Conservation (phyloP, 53 echinoderm and acorn worm species). For the Arbacia lixula region DNA sequence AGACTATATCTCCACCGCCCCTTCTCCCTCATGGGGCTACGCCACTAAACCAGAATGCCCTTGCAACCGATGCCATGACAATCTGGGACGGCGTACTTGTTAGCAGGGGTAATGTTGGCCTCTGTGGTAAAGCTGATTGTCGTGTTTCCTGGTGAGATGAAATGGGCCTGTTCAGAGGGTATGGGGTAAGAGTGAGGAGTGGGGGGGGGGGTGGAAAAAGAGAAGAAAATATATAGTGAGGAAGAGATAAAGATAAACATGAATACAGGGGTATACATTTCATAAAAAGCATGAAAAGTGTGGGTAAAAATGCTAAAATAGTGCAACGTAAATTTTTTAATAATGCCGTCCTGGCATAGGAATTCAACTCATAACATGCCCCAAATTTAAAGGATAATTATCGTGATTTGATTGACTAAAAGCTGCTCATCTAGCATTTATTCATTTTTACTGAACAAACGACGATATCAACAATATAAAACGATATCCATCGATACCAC, state of each 20-base stretch:
- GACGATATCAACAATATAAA: too few relatives aligned
- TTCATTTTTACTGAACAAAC: too few relatives aligned
- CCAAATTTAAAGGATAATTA: too few relatives aligned
- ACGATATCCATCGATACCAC: too few relatives aligned
- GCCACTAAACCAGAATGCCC: slow-evolving; percentile 51
- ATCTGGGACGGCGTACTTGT: slow-evolving; percentile 59
- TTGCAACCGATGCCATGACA: slow-evolving; percentile 67
- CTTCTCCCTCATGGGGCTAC: not conserved
- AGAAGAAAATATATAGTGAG: not conserved
- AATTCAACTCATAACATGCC: too few relatives aligned
- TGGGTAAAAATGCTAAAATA: too few relatives aligned
- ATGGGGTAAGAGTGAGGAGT: not conserved
- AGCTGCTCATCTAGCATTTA: too few relatives aligned
- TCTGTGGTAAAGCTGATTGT: slow-evolving; percentile 61
- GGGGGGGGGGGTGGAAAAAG: not conserved
- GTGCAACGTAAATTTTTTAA: too few relatives aligned
- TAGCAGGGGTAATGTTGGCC: slow-evolving; percentile 56
- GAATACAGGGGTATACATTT: too few relatives aligned
- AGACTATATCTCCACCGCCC: not conserved
- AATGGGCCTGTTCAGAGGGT: slow-evolving; percentile 21
- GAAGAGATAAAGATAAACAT: not conserved
- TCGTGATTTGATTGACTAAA: too few relatives aligned
- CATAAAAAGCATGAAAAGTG: too few relatives aligned
- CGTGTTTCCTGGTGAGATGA: slow-evolving; percentile 49
- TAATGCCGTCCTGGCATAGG: too few relatives aligned